Conservation (phyloP, 2,888 invertebrate species). For the Lingula anatina region DNA sequence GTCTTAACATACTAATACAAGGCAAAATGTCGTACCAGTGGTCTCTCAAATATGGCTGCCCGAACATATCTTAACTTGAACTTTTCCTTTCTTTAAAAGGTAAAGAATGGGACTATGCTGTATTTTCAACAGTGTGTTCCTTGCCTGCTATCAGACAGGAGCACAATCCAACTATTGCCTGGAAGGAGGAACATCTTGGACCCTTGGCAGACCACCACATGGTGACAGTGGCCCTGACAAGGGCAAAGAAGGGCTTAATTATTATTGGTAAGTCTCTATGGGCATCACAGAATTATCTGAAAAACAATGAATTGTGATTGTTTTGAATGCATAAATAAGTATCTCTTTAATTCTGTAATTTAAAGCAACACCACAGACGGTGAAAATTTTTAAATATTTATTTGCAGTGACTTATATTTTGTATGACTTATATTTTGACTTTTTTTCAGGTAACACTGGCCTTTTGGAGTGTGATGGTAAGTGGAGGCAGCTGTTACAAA, state of each 20-base stretch:
- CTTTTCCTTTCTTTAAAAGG: slow-evolving; percentile 20
- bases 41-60: not conserved
- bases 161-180: slow-evolving; percentile 23
- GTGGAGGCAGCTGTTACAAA: slow-evolving; percentile 12
- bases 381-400: not conserved
- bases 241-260: slow-evolving; percentile 39
- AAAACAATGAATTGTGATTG: too few species aligned
- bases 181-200: slow-evolving; percentile 35
- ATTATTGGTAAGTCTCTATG: slow-evolving; percentile 34
- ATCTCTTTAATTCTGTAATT: too few species aligned
- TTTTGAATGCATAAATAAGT: too few species aligned
- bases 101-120: slow-evolving; percentile 41
- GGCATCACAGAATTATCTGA: too few species aligned
- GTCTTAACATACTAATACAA: too few species aligned
- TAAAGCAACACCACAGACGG: not conserved
- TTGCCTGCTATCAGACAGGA: slow-evolving; percentile 26
- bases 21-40: too few species aligned
- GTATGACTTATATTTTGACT: not conserved
- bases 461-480: slow-evolving; percentile 24
- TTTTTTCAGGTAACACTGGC: slow-evolving; percentile 31
- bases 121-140: slow-evolving; percentile 40
- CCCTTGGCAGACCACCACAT: slow-evolving; percentile 26
- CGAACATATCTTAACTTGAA: not conserved
- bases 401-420: not conserved
- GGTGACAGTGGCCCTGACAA: slow-evolving; percentile 40